Evolutionary conservation across 2,888 invertebrate genomes (phyloP), one percentile per base, ranked within the genome.

Genomic region (Brenthis hecate): DNA sequence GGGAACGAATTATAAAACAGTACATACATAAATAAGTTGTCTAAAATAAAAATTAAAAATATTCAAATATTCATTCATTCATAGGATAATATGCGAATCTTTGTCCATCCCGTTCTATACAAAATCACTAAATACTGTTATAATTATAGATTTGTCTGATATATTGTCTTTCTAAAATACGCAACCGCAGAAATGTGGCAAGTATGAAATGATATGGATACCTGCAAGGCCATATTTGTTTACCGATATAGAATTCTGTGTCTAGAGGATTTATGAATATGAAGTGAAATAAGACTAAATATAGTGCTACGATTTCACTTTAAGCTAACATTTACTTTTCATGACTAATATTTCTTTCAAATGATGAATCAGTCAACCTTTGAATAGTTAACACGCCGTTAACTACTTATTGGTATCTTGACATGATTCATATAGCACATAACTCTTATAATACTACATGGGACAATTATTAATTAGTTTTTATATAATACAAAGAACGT

Each of bases 211-310:
- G 58, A 48, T 48, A 58, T 58, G 80, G 91, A 91, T 83, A 91
- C 87, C 73, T 73, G 75, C 91, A 91, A 91, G 91, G 91, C 76
- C 91, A 86, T 79, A 84, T 86, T 87, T 91, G 89, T 89, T 89
- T 89, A 91, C 87, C 83, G 81, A 50, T 58, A 56, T 69, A 65
- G 65, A 43, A 56, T 60, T 57, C 47, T 60, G 32, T 43, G 13
- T 60, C 36, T 50, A 6, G 6, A 50, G n/a, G 19, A 50, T 11
- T 16, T 60, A 50, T 28, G 14, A 14, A 48, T 43, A 23, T 48
- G 23, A n/a, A n/a, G 50, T n/a, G 3, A 11, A 60, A 50, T 23
- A 60, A 60, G 48, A 58, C n/a, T 43, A 8, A 11, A 60, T n/a
- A 23, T n/a, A 60, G 28, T 28, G 28, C 23, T 50, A 28, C 28